Conservation (phyloP, 2,888 invertebrate species). For the Aphrophora alni region DNA sequence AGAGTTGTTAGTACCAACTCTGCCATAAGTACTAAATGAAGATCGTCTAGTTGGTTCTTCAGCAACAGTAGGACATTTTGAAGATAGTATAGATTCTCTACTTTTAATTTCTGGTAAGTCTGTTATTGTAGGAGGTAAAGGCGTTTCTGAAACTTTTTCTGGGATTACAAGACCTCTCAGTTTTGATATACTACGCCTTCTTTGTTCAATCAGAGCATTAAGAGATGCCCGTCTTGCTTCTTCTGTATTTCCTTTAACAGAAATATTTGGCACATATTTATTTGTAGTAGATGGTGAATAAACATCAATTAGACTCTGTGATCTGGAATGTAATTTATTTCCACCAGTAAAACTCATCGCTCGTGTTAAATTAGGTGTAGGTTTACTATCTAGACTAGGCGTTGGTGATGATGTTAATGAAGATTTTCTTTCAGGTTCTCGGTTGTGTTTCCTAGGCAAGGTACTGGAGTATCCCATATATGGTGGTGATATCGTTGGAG, state of each 20-base stretch:
- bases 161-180: slow-evolving; percentile 88
- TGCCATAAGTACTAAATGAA: slow-evolving; percentile 23
- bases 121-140: slow-evolving; percentile 63
- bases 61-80: slow-evolving; percentile 50
- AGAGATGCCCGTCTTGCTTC: slow-evolving; percentile 68
- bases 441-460: slow-evolving; percentile 46
- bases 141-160: slow-evolving; percentile 65
- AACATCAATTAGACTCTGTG: slow-evolving; percentile 61
- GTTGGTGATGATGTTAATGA: slow-evolving; percentile 28
- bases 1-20: slow-evolving; percentile 47
- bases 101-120: slow-evolving; percentile 87
- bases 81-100: slow-evolving; percentile 63
- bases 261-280: slow-evolving; percentile 45
- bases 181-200: slow-evolving; percentile 82
- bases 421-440: slow-evolving; percentile 34
- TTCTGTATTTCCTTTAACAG: slow-evolving; percentile 55
- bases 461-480: slow-evolving; percentile 49
- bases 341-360: slow-evolving; percentile 44
- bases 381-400: slow-evolving; percentile 38
- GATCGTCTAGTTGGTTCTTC: slow-evolving; percentile 14
- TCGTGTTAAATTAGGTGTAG: slow-evolving; percentile 41
- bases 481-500: slow-evolving; percentile 46
- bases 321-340: slow-evolving; percentile 57
- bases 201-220: slow-evolving; percentile 79
- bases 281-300: slow-evolving; percentile 34